Conservation (phyloP, 1,140 invertebrate species). For the Drosophila seguyi region DNA sequence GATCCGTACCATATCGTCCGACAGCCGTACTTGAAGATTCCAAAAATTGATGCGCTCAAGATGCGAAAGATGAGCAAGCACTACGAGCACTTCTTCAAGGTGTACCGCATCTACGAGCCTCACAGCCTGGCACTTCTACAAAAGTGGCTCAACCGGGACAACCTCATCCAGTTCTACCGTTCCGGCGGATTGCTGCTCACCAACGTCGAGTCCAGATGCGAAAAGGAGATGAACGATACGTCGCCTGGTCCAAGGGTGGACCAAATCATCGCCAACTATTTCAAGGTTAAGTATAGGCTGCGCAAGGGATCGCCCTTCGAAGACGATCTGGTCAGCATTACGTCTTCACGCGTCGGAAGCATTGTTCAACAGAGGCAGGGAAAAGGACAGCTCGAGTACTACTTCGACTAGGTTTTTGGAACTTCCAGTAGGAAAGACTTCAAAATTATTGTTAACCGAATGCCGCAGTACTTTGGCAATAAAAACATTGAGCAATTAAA, state of each 20-base stretch:
- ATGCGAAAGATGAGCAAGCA: constrained; percentile 39
- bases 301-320: constrained; percentile 31
- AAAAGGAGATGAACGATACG: constrained; percentile 42
- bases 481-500: not conserved
- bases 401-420: constrained; percentile 11
- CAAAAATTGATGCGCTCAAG: constrained; percentile 48
- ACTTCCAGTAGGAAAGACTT: not conserved
- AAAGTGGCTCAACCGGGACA: constrained; percentile 66
- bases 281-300: constrained; percentile 44
- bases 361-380: not conserved
- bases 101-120: constrained; percentile 55
- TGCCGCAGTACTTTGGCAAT: not conserved
- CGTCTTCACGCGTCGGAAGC: not conserved
- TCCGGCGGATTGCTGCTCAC: constrained; percentile 64
- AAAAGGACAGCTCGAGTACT: constrained; percentile 1
- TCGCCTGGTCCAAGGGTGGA: constrained; percentile 37
- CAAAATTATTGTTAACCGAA: constrained; percentile 7
- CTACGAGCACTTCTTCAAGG: constrained; percentile 62
- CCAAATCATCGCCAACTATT: constrained; percentile 64
- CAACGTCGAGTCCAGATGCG: constrained; percentile 49
- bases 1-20: constrained; percentile 73
- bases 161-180: constrained; percentile 59
- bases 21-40: constrained; percentile 66
- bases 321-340: constrained; percentile 20
- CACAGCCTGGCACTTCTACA: constrained; percentile 22